A percentile compares a stretch with the other conserved stretches of the same genome.
Conservation (phyloP, 2,888 invertebrate genomes). For the Cybosia mesomella region DNA sequence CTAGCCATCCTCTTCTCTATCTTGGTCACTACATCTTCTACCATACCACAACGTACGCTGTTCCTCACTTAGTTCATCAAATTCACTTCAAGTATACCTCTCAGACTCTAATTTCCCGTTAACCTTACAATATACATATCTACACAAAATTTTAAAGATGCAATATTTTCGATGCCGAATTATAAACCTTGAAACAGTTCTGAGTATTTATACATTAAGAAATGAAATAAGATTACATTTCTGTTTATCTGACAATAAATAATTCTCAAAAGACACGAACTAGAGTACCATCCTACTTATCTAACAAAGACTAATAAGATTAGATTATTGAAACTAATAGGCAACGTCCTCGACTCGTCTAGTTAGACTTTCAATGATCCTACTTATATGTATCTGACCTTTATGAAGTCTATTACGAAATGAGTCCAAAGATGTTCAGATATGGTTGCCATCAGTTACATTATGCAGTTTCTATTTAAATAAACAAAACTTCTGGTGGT, state of each 20-base stretch:
- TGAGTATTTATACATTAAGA: background rate
- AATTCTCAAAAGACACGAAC: background rate
- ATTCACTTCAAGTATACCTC: no score
- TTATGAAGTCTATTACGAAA: conserved; percentile 17
- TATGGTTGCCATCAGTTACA: background rate
- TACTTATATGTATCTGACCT: conserved; percentile 31
- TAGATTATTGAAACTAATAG: conserved; percentile 35
- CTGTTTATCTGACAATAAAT: background rate
- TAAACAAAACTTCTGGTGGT: background rate
- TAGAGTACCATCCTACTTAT: conserved; percentile 31
- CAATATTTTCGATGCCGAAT: background rate
- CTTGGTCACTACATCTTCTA: no score
- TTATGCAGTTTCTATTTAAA: background rate
- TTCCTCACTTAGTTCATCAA: no score
- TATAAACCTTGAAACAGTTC: background rate
- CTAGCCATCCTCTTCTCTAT: no score
- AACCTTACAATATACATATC: no score
- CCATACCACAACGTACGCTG: no score
- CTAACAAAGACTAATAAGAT: conserved; percentile 19
- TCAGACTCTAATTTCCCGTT: no score
- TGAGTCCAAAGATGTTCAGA: conserved; percentile 8
- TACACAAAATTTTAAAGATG: background rate
- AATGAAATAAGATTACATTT: conserved; percentile 1
- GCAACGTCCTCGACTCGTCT: conserved; percentile 19
- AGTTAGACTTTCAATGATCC: conserved; percentile 16